Base-by-base conservation (phyloP, 2,888 invertebrate species). In the Augochlorella aurata region DNA sequence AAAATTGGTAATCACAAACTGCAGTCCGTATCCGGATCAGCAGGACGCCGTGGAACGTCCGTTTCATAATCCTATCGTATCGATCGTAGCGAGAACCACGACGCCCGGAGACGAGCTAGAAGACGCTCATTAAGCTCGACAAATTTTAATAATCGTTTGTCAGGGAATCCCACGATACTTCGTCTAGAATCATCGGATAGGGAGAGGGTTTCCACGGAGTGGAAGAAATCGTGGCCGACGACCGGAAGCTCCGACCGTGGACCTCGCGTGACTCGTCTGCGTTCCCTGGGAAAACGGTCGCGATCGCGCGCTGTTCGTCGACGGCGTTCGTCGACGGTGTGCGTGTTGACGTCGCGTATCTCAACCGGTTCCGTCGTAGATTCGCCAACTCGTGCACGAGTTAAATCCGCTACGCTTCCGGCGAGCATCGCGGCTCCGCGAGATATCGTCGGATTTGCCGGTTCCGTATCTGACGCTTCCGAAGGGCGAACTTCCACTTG, bases 331-430 rank as follows among this genome's bases (percentile, higher is more conserved):
- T 65, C 63, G n/a, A 45, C n/a, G 71, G 74, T 63, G 87, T 88
- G 89, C 89, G 89, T 89, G 89, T 76, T 74, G 81, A 83, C 82
- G 74, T 83, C 87, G 84, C 89, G 87, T 89, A 89, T 89, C 89
- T 89, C 89, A 88, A 81, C 63, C 45, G 74, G 82, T 75, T 88
- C 79, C 80, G 74, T 82, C 87, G 87, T 87, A 88, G 88, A 87
- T 87, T 87, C 70, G 75, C 44, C 70, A 58, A 58, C 24, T 58
- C 71, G 81, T 66, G 79, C 77, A 78, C 85, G 83, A 82, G 89
- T 82, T 88, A 88, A 88, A 87, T 88, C 89, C 83, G 82, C 79
- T 68, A 70, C 79, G 80, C 74, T 87, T 88, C 87, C 87, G 87
- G 65, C 69, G 79, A 85, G 79, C 68, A 82, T 82, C 76, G 79